Base-by-base conservation (phyloP, 2,888 invertebrate species). In the Nomada fucata region DNA sequence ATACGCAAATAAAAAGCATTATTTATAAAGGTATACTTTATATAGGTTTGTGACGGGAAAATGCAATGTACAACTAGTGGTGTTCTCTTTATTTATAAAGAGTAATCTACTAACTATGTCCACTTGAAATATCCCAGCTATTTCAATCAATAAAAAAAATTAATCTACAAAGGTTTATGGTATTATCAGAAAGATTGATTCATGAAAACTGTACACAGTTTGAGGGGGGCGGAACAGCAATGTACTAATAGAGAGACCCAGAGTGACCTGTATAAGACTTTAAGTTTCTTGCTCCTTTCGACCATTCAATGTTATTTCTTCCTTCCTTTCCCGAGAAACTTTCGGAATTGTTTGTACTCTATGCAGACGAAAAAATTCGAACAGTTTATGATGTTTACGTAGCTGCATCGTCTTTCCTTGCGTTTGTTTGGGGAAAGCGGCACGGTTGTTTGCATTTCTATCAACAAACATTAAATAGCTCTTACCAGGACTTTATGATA, bases 361-460 rank as follows among this genome's bases (percentile, higher is more conserved):
- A 47, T 53, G 65, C 84, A 65, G 64, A 69, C 23, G 75, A 36
- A 13, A 26, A 60, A 29, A 72, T 71, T 57, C 18, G 20, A 65
- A 82, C 82, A 80, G 85, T 89, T 89, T 88, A 86, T 89, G 89
- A 82, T 89, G 88, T 88, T 88, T 88, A 82, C 85, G 82, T 78
- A 86, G 81, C 85, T 82, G 74, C 82, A 79, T 68, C 79, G 76
- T 81, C 82, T 86, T 61, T 77, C 80, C 61, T 76, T 76, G 78
- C 68, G 78, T 76, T 79, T 87, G 84, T 76, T 75, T 77, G 73
- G 20, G 53, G 53, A 11, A 53, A 20, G 7, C 20, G 20, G 9
- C 53, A 20, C 52, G 52, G 18, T 13, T n/a, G 18, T 5, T 7
- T 36, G 53, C n/a, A 20, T 53, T 53, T 53, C 5, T 18, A 53